A percentile compares a stretch with the other conserved stretches of the same genome.
phyloP scores from a whole-genome alignment of 2,888 invertebrate genomes.

The Polydrusus tereticollis region DNA sequence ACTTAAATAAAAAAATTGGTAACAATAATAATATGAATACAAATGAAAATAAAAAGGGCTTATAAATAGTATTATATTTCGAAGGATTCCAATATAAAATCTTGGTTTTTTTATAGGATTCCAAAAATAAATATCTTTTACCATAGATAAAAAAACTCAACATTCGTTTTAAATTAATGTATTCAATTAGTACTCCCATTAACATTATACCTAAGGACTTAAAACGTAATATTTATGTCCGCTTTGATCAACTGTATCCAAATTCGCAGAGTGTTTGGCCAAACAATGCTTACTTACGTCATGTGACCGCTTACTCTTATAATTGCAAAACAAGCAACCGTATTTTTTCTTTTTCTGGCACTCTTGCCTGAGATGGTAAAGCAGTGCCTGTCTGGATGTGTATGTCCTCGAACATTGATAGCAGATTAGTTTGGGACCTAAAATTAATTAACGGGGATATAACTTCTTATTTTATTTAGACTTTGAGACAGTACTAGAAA shows the following conservation, averaged over 20 bases:
- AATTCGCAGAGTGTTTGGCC: constrained; percentile 7
- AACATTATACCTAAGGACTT: background rate
- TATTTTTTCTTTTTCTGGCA: constrained; percentile 69
- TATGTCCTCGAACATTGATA: constrained; percentile 79
- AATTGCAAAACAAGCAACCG: constrained; percentile 39
- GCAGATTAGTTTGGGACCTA: constrained; percentile 19
- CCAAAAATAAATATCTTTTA: too few relatives aligned
- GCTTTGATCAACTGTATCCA: background rate
- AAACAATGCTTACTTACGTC: constrained; percentile 20
- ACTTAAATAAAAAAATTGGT: too few relatives aligned
- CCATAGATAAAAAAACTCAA: too few relatives aligned
- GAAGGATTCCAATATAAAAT: too few relatives aligned
- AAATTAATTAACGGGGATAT: background rate
- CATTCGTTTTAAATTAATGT: too few relatives aligned
- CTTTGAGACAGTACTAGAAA: too few relatives aligned
- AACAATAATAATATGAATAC: too few relatives aligned
- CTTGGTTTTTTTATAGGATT: too few relatives aligned
- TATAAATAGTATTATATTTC: too few relatives aligned
- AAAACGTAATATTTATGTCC: constrained; percentile 4
- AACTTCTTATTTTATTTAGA: too few relatives aligned
- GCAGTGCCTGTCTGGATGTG: constrained; percentile 78
- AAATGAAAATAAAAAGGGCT: too few relatives aligned
- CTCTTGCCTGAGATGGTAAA: constrained; percentile 78
- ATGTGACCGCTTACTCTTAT: constrained; percentile 41
- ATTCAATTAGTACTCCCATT: too few relatives aligned